Evolutionary conservation across 2,797 vertebrate species (phyloP).

Genomic region (Danionella dracula): DNA sequence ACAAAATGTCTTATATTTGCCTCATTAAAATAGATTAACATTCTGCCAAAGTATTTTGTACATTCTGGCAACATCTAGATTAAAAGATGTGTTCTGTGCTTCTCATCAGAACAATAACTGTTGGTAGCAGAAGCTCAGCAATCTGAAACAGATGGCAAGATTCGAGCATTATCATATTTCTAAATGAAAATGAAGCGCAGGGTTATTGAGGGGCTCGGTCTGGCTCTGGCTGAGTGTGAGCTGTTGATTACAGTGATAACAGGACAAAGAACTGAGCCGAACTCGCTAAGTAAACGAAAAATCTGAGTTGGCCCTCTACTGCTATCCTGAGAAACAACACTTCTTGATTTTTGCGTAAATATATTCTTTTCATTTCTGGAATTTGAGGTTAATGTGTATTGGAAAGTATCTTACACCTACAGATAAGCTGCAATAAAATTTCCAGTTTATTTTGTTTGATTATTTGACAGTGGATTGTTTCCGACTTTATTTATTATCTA

Average conservation of each 20-base stretch:
- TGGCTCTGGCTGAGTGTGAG: constrained; percentile 18
- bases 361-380: neutral
- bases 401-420: too few species aligned
- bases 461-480: too few species aligned
- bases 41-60: neutral
- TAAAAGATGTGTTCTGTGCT: neutral
- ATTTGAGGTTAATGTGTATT: too few species aligned
- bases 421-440: too few species aligned
- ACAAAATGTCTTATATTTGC: too few species aligned
- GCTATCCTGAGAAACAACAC: neutral
- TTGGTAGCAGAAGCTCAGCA: constrained; percentile 36
- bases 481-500: too few species aligned
- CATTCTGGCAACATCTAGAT: too few species aligned
- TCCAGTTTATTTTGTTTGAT: too few species aligned
- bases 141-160: constrained; percentile 38
- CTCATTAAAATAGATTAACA: constrained; percentile 4
- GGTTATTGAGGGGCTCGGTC: constrained; percentile 19
- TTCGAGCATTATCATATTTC: constrained; percentile 33
- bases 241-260: constrained; percentile 34
- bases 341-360: neutral
- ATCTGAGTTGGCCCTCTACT: neutral
- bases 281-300: constrained; percentile 17
- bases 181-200: constrained; percentile 27
- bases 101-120: constrained; percentile 20
- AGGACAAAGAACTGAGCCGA: constrained; percentile 15